phyloP scores from a whole-genome alignment of 2,888 invertebrate genomes.

The Plagiodera versicolora region DNA sequence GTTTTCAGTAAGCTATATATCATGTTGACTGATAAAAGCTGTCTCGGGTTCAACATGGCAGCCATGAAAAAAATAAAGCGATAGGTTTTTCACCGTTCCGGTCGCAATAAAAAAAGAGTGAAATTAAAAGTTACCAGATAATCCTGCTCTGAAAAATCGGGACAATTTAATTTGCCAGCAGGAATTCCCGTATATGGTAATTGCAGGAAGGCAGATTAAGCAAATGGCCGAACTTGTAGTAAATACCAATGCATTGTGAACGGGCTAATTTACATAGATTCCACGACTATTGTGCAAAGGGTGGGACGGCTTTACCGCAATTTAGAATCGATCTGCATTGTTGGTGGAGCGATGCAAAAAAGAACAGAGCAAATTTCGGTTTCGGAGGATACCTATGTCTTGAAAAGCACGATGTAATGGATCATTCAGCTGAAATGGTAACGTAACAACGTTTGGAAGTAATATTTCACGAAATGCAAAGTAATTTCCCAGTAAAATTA shows the following conservation, averaged over 20 bases:
- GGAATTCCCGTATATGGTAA: conserved; percentile 22
- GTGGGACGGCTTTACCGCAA: conserved; percentile 7
- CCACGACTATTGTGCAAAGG: conserved; percentile 7
- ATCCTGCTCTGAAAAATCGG: conserved; percentile 11
- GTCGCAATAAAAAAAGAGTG: not conserved
- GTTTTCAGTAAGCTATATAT: too few species aligned
- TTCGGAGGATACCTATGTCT: not conserved
- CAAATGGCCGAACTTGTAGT: conserved; percentile 28
- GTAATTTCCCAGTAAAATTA: too few species aligned
- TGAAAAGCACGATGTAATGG: too few species aligned
- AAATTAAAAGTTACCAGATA: not conserved
- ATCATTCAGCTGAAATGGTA: too few species aligned
- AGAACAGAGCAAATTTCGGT: not conserved
- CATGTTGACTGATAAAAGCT: too few species aligned
- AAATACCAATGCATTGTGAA: conserved; percentile 24
- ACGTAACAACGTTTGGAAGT: too few species aligned
- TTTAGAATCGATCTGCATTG: conserved; percentile 12
- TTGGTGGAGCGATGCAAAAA: conserved; percentile 6
- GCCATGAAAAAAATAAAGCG: too few species aligned
- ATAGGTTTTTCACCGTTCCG: not conserved
- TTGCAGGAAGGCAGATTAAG: conserved; percentile 24
- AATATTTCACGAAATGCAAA: too few species aligned
- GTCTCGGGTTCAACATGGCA: too few species aligned
- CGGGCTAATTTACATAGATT: conserved; percentile 25
- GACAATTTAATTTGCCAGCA: conserved; percentile 18